These are phyloP conservation scores for Anguilla rostrata DNA, from an alignment of 2,113 vertebrate species.

Conservation along the genomic window DNA sequence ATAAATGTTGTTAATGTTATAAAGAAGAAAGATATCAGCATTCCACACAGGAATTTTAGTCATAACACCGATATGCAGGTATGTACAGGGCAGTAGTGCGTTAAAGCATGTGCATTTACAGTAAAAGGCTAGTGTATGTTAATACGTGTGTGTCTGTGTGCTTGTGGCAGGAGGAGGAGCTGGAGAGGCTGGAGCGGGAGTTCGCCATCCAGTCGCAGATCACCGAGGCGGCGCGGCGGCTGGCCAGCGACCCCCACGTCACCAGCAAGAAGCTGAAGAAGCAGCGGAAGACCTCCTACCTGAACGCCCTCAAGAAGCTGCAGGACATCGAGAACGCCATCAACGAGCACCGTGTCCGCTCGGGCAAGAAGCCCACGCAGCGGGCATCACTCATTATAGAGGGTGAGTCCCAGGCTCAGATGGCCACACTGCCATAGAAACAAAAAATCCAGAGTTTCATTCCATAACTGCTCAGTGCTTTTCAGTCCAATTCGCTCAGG, in stretches of 20 bases:
- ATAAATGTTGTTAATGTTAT: not conserved
- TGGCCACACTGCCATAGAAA: not conserved
- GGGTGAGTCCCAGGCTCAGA: slow-evolving; percentile 63
- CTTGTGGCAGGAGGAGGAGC: slow-evolving; percentile 83
- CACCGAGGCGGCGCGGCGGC: slow-evolving; percentile 91
- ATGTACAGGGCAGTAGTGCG: not conserved
- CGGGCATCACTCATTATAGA: slow-evolving; percentile 96
- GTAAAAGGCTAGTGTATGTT: not conserved
- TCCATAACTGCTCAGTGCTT: not conserved
- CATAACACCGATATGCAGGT: not conserved
- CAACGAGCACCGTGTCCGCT: slow-evolving; percentile 91
- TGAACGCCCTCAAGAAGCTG: slow-evolving; percentile 94
- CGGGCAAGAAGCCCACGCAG: slow-evolving; percentile 96
- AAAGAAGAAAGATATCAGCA: not conserved
- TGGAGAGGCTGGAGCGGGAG: slow-evolving; percentile 95
- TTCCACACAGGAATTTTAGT: no score
- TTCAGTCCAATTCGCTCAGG: not conserved
- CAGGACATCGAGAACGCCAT: slow-evolving; percentile 97
- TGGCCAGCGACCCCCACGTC: slow-evolving; percentile 91
- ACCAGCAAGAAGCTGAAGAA: slow-evolving; percentile 98
- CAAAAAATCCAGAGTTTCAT: no score
- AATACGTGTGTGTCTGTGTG: not conserved
- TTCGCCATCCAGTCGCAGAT: slow-evolving; percentile 99
- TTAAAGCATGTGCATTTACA: not conserved
- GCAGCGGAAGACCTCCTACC: slow-evolving; percentile 95